Conservation (phyloP, 2,797 vertebrate genomes). For the Podargus strigoides region DNA sequence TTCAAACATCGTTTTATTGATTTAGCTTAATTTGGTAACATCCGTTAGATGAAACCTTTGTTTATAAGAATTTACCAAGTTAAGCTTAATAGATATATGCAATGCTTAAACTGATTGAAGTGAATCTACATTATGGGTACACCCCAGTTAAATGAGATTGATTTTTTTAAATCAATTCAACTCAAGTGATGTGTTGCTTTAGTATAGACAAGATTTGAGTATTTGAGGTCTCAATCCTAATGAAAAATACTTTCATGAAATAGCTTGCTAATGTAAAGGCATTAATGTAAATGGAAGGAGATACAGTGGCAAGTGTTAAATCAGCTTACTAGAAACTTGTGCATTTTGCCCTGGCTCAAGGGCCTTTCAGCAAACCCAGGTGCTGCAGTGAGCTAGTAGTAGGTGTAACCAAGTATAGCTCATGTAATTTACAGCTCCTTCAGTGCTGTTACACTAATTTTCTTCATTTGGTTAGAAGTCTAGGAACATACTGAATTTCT, state of each 20-base stretch:
- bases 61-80: constrained; percentile 25
- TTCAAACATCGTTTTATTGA: constrained; percentile 6
- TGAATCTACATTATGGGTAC: not conserved
- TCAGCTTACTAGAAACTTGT: not conserved
- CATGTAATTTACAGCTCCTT: not conserved
- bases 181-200: not conserved
- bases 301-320: not conserved
- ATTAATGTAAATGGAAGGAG: not conserved
- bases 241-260: not conserved
- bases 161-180: constrained; percentile 50
- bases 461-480: not conserved
- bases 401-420: not conserved
- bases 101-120: not conserved
- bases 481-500: not conserved
- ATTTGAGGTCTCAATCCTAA: constrained; percentile 3
- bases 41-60: constrained; percentile 25
- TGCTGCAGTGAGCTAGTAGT: not conserved
- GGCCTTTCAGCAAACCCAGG: not conserved
- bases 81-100: constrained; percentile 20
- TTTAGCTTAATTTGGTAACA: constrained; percentile 6
- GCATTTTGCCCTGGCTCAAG: not conserved
- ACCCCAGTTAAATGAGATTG: constrained; percentile 27
- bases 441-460: not conserved
- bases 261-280: not conserved
- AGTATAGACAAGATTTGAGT: not conserved